A percentile compares a stretch with the other conserved stretches of the same genome.
These are phyloP conservation scores for Cnemophilus loriae DNA, from an alignment of 2,113 vertebrate genomes.

Conservation along the genomic window DNA sequence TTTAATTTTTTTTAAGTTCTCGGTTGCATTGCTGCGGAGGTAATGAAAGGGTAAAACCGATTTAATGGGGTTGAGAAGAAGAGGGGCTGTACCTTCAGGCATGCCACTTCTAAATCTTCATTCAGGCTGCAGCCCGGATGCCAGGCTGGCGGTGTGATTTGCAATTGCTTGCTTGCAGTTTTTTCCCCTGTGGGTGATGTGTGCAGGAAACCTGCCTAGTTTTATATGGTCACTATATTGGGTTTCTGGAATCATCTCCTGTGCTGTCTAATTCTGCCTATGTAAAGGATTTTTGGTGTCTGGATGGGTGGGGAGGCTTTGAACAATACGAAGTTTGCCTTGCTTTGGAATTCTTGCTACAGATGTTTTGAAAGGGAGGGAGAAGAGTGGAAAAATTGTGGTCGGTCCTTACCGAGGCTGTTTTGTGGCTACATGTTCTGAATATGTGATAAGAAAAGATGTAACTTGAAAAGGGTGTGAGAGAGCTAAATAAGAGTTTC, in stretches of 20 bases:
- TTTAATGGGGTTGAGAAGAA: not conserved
- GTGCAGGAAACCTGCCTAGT: slow-evolving; percentile 18
- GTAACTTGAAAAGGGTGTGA: not conserved
- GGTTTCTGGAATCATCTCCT: slow-evolving; percentile 40
- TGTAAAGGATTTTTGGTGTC: slow-evolving; percentile 14
- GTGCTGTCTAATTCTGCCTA: not conserved
- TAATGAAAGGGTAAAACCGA: not conserved
- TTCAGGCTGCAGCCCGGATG: not conserved
- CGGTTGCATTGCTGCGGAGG: not conserved
- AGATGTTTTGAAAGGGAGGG: not conserved
- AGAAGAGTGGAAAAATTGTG: not conserved
- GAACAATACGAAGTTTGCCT: not conserved
- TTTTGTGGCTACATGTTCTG: not conserved
- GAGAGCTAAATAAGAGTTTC: slow-evolving; percentile 1
- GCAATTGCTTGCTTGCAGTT: slow-evolving; percentile 57
- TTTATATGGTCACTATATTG: slow-evolving; percentile 11
- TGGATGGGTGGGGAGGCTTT: not conserved
- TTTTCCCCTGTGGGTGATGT: not conserved
- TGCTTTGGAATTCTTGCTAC: not conserved
- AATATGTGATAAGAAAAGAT: not conserved
- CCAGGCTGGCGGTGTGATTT: not conserved
- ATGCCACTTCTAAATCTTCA: not conserved
- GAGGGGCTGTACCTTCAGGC: not conserved
- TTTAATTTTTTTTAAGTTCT: not conserved
- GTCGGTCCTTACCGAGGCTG: not conserved